Conservation (phyloP, 1,140 invertebrate species). For the Ceratina australensis region DNA sequence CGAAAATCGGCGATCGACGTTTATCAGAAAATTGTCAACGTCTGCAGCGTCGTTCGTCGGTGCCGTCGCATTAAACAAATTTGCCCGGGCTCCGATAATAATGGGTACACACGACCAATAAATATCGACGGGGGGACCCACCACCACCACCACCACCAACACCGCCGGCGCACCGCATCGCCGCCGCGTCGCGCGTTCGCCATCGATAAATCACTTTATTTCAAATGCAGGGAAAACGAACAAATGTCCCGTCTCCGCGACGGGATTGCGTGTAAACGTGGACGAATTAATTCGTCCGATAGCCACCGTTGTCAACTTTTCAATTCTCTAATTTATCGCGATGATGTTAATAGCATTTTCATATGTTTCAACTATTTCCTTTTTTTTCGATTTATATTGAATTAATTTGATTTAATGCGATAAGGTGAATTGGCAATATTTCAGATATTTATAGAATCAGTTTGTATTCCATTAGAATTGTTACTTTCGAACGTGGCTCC, state of each 20-base stretch:
- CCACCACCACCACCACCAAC: too few relatives aligned
- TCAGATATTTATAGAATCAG: too few relatives aligned
- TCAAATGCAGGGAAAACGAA: conserved; percentile 44
- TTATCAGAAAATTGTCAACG: conserved; percentile 6
- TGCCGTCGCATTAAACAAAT: conserved; percentile 33
- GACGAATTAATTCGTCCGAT: conserved; percentile 41
- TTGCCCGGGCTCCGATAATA: conserved; percentile 20
- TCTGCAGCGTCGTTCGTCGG: conserved; percentile 5
- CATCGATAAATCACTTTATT: conserved; percentile 49
- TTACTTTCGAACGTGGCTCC: not conserved
- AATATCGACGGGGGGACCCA: conserved; percentile 32
- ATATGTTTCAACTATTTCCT: too few relatives aligned
- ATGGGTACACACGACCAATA: conserved; percentile 39
- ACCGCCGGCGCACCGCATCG: too few relatives aligned
- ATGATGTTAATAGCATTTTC: not conserved
- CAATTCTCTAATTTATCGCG: not conserved
- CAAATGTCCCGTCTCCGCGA: conserved; percentile 30
- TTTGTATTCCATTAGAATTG: too few relatives aligned
- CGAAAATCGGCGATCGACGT: not conserved
- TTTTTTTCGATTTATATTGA: not conserved
- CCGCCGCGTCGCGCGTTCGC: too few relatives aligned
- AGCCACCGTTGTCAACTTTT: conserved; percentile 9
- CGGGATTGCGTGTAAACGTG: conserved; percentile 46
- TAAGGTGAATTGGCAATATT: too few relatives aligned
- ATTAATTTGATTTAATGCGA: not conserved